Percentiles rank a stretch among this genome's conserved stretches.
Conservation (phyloP, 2,888 invertebrate species). For the Embidobia sp. region DNA sequence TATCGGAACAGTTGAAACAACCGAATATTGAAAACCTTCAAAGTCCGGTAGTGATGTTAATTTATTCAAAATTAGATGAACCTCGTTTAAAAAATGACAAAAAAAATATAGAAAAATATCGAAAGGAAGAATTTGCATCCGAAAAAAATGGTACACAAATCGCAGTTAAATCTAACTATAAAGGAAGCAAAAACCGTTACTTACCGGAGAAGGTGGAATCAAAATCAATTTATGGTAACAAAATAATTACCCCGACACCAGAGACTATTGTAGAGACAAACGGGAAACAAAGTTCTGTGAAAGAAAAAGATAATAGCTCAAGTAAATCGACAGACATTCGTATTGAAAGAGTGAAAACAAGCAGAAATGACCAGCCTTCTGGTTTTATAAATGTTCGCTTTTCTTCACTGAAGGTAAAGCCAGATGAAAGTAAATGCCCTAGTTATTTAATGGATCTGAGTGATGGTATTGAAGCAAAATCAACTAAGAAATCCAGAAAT, state of each 20-base stretch:
- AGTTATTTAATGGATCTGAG: slow-evolving; percentile 39
- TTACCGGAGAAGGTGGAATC: slow-evolving; percentile 37
- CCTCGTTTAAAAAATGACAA: background rate
- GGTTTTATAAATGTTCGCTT: slow-evolving; percentile 49
- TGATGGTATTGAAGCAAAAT: background rate
- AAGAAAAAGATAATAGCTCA: background rate
- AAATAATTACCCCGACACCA: slow-evolving; percentile 8
- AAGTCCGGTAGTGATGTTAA: slow-evolving; percentile 47
- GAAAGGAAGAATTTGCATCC: background rate
- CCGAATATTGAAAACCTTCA: slow-evolving; percentile 24
- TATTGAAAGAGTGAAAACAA: no score
- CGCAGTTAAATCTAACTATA: slow-evolving; percentile 11
- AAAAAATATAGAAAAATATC: no score
- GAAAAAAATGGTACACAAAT: no score
- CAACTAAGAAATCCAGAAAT: slow-evolving; percentile 2
- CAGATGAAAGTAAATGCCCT: slow-evolving; percentile 43
- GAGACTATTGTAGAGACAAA: slow-evolving; percentile 17
- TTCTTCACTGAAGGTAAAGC: slow-evolving; percentile 31
- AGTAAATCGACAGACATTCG: no score
- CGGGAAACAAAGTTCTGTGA: background rate
- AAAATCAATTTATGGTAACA: slow-evolving; percentile 2
- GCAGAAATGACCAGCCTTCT: slow-evolving; percentile 20
- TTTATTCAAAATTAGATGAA: slow-evolving; percentile 48
- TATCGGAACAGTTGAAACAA: slow-evolving; percentile 1
- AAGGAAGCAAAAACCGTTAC: slow-evolving; percentile 30